A percentile compares a stretch with the other conserved stretches of the same genome.
Conservation (phyloP, 2,888 invertebrate genomes). For the Lasioglossum villosulum region DNA sequence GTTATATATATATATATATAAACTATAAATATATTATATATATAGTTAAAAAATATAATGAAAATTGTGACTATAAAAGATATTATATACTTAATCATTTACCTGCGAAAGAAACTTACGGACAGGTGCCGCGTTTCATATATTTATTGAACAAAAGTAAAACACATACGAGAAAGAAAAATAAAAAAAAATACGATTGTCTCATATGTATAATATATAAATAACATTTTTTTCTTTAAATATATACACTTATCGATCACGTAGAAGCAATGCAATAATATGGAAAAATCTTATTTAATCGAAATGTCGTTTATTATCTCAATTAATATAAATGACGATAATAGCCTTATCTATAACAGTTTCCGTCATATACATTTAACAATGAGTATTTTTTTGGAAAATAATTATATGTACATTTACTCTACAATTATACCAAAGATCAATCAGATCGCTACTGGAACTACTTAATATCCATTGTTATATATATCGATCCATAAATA, state of each 20-base stretch:
- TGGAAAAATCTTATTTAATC: slow-evolving; percentile 55
- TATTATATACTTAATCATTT: slow-evolving; percentile 6
- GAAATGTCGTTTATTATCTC: slow-evolving; percentile 71
- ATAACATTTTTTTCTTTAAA: background rate
- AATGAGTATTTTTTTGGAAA: slow-evolving; percentile 64
- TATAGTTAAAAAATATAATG: background rate
- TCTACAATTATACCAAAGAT: slow-evolving; percentile 66
- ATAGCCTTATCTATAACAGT: slow-evolving; percentile 68
- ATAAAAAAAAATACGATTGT: background rate
- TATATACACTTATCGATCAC: background rate
- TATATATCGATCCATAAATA: slow-evolving; percentile 46
- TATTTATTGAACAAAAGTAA: background rate
- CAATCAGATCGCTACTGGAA: slow-evolving; percentile 55
- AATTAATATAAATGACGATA: slow-evolving; percentile 72
- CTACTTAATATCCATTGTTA: slow-evolving; percentile 55
- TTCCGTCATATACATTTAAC: slow-evolving; percentile 68
- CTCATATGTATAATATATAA: background rate
- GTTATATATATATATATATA: background rate
- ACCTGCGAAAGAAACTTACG: background rate
- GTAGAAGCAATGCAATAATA: slow-evolving; percentile 33
- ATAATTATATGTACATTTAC: slow-evolving; percentile 69
- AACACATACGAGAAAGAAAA: background rate
- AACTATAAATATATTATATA: background rate
- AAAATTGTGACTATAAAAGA: slow-evolving; percentile 2
- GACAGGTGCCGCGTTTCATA: background rate